Evolutionary conservation across 2,113 vertebrate species (phyloP).

Genomic region (Aldabrachelys gigantea): DNA sequence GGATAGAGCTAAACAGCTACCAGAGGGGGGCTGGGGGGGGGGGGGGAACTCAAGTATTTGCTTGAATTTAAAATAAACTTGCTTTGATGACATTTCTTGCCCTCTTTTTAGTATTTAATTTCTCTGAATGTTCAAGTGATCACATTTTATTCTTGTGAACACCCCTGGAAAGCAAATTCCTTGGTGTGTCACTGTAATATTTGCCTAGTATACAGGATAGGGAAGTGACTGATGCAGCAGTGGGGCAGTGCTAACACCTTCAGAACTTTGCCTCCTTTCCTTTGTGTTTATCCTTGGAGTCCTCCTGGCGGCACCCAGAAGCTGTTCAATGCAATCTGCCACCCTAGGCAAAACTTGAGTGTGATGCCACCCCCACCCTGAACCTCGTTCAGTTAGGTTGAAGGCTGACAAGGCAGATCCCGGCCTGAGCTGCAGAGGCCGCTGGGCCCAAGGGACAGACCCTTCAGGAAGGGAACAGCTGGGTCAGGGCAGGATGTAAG

Average conservation of each 20-base stretch:
- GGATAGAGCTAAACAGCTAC: neutral
- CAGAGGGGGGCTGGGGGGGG: accelerated
- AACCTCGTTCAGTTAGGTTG: neutral
- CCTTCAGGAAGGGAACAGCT: neutral
- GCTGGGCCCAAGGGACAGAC: neutral
- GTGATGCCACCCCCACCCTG: neutral
- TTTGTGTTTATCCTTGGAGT: neutral
- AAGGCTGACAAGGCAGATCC: neutral
- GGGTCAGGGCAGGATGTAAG: neutral
- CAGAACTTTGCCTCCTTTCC: neutral
- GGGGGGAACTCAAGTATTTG: neutral
- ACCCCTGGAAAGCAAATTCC: neutral
- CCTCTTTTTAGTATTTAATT: neutral
- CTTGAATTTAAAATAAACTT: neutral
- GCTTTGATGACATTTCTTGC: neutral
- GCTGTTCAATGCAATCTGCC: neutral
- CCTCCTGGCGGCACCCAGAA: neutral
- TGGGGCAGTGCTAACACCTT: neutral
- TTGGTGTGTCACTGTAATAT: neutral
- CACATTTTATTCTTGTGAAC: neutral
- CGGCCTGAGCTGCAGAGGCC: neutral
- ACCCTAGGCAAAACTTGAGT: neutral
- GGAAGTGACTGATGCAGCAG: neutral
- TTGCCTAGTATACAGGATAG: neutral
- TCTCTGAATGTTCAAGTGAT: neutral